Percentiles rank a stretch among this genome's conserved stretches.
phyloP scores from a whole-genome alignment of 2,797 vertebrate species.

The Sebastiscus tertius region DNA sequence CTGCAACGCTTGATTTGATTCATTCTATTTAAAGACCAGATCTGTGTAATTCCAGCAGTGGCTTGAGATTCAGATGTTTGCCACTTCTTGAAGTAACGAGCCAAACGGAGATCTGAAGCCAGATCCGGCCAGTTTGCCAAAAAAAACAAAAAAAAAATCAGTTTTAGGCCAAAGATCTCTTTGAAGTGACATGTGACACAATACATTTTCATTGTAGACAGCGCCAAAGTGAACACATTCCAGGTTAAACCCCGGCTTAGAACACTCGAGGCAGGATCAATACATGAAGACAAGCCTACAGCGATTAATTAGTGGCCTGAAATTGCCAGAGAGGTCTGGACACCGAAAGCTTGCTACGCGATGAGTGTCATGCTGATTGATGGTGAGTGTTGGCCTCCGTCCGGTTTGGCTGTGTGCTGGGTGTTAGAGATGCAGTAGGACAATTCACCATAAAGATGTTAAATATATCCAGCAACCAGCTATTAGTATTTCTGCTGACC shows the following conservation, averaged over 20 bases:
- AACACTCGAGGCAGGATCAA: conserved; percentile 36
- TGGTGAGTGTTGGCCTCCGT: conserved; percentile 26
- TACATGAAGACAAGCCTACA: conserved; percentile 37
- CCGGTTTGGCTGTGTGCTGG: conserved; percentile 1
- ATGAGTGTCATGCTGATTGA: conserved; percentile 53
- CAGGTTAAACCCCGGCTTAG: conserved; percentile 35
- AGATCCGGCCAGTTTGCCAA: not conserved
- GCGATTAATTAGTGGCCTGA: conserved; percentile 46
- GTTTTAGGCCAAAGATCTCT: conserved; percentile 11
- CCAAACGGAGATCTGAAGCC: conserved; percentile 9
- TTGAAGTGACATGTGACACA: conserved; percentile 31
- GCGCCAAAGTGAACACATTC: conserved; percentile 26
- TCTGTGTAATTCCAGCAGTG: not conserved
- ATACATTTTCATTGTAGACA: not conserved
- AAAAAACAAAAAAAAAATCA: not conserved
- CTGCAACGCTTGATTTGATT: not conserved
- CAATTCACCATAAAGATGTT: conserved; percentile 23
- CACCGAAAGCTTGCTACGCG: conserved; percentile 26
- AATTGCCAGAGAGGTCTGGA: conserved; percentile 47
- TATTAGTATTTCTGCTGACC: not conserved
- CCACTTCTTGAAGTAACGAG: not conserved
- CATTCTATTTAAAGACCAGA: not conserved
- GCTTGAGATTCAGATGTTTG: not conserved
- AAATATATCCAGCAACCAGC: conserved; percentile 3
- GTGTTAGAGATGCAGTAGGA: conserved; percentile 20